Base-by-base conservation (phyloP, 1,140 invertebrate species). In the Armadillidium nasatum region DNA sequence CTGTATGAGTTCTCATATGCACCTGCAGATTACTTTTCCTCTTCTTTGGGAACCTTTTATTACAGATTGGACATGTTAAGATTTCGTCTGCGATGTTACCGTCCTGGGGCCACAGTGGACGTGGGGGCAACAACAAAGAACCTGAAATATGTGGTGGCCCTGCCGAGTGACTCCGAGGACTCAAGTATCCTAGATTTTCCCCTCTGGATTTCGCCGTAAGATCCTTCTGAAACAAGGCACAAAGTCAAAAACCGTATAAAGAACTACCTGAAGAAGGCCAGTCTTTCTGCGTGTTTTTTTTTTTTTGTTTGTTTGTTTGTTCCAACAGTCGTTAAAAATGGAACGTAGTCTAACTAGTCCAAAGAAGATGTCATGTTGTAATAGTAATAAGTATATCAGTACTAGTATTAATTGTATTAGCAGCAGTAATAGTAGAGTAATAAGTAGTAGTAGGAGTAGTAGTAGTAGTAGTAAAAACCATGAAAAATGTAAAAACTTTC, bases 1-100 rank as follows among this genome's bases (percentile, higher is more conserved):
- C 97, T 7, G 95, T 97, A 83, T 99, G 97, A 15, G 97, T 99
- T 78, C 97, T 88, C 60, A 99, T 85, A 84, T 99, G 97, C 79
- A 99, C 97, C 86, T 99, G 99, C 10, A 99, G 87, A 86, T 99
- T 99, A 0, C 95, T 98, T 68, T 83, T 83, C 33, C 83, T 81
- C 7, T 80, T 80, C 77, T 80, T 80, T 15, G 79, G 79, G 45
- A 80, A 80, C 43, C 77, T 74, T 72, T 80, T 80, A 68, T 76
- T 76, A 77, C 79, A 80, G 54, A 80, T 80, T n/a, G 76, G 79
- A 50, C 79, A 80, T 3, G 79, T 72, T 67, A 80, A 72, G 33
- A 80, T 80, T 67, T 80, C 79, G 46, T 80, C 79, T 21, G 78
- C 69, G 46, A 78, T 76, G 71, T 72, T 80, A 67, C 77, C 72